Evolutionary conservation across 2,797 vertebrate species (phyloP).

Genomic region (Nyctibius grandis): DNA sequence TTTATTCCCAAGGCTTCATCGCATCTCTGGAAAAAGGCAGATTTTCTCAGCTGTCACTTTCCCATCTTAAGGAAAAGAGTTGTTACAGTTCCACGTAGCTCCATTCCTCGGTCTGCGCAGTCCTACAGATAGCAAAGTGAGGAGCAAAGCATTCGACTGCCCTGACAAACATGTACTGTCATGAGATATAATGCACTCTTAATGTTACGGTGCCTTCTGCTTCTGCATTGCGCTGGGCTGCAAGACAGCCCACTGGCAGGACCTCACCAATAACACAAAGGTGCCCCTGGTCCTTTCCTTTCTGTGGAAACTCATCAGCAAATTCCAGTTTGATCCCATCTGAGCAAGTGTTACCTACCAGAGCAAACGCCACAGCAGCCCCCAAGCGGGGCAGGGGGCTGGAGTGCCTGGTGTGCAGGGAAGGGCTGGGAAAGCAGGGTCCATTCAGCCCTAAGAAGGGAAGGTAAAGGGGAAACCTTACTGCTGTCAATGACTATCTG

Average conservation of each 20-base stretch:
- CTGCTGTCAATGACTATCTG: not conserved
- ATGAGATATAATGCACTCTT: not conserved
- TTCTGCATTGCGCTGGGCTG: no score
- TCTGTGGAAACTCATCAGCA: not conserved
- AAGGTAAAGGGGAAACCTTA: not conserved
- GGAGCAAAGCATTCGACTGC: not conserved
- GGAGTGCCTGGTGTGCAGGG: not conserved
- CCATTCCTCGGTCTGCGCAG: fast-evolving
- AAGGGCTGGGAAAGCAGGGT: not conserved
- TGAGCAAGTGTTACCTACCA: not conserved
- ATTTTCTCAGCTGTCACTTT: not conserved
- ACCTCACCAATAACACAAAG: not conserved
- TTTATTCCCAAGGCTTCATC: not conserved
- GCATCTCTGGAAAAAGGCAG: not conserved
- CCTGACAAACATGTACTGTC: not conserved
- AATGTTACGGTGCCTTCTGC: fast-evolving
- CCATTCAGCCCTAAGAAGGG: not conserved
- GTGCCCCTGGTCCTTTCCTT: not conserved
- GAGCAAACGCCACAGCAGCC: not conserved
- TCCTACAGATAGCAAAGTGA: not conserved
- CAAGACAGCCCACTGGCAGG: not conserved
- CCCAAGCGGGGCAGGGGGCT: not conserved
- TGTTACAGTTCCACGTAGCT: not conserved
- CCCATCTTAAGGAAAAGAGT: not conserved
- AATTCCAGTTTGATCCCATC: not conserved